These are phyloP conservation scores for Spizaetus ornatus DNA, from an alignment of 2,113 vertebrate genomes.

Conservation along the genomic window DNA sequence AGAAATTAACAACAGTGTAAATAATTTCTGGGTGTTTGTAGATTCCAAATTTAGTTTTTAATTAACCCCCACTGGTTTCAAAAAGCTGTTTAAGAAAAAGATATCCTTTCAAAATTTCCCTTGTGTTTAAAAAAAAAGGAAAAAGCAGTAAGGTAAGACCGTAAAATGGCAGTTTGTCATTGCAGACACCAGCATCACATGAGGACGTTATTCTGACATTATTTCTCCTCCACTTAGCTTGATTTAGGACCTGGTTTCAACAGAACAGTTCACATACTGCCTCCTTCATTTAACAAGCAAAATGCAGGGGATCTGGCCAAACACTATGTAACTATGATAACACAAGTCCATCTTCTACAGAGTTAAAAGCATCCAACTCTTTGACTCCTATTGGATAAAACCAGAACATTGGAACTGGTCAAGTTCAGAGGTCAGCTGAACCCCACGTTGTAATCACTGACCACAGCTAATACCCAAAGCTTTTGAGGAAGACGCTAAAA, in stretches of 20 bases:
- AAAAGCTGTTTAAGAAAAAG: constrained; percentile 28
- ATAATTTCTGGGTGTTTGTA: constrained; percentile 73
- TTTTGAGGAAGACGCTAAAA: background rate
- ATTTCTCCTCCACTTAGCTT: background rate
- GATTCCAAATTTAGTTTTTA: constrained; percentile 70
- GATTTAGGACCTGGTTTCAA: background rate
- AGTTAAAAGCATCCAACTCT: background rate
- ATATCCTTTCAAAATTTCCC: constrained; percentile 23
- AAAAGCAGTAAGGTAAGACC: background rate
- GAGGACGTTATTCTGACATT: background rate
- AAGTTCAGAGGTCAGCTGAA: background rate
- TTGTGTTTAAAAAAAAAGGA: background rate
- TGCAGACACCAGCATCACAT: background rate
- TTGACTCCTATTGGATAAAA: background rate
- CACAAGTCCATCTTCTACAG: background rate
- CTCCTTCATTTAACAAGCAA: background rate
- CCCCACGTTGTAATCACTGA: background rate
- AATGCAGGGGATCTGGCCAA: background rate
- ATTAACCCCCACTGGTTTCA: constrained; percentile 71
- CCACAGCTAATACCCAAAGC: background rate
- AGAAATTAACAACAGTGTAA: constrained; percentile 77
- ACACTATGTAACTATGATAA: background rate
- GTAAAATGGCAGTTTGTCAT: background rate
- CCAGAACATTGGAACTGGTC: background rate
- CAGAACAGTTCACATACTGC: background rate